Evolutionary conservation across 2,888 invertebrate species (phyloP).

Genomic region (Tineola bisselliella): DNA sequence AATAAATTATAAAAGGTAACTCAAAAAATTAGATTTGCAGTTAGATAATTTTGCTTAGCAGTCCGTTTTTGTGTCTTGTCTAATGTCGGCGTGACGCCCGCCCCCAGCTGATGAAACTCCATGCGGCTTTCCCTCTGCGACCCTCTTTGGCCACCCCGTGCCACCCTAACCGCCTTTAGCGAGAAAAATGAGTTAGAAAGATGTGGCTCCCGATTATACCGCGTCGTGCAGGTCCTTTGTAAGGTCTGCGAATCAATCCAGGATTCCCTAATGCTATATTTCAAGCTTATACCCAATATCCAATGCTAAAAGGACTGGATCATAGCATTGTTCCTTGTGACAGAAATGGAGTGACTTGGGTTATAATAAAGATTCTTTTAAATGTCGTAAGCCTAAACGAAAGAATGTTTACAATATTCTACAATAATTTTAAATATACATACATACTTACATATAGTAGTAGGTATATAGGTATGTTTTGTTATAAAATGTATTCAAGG

Average conservation of each 20-base stretch:
- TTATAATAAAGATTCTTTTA: too few species aligned
- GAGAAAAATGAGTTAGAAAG: conserved; percentile 70
- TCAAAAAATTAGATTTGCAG: conserved; percentile 30
- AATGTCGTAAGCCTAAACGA: too few species aligned
- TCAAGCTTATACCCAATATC: not conserved
- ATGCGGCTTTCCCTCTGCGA: conserved; percentile 21
- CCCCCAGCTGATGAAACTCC: conserved; percentile 46
- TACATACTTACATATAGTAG: too few species aligned
- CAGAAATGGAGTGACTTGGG: too few species aligned
- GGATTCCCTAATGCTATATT: not conserved
- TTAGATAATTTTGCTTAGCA: conserved; percentile 53
- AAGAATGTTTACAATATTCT: too few species aligned
- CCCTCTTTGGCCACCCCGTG: conserved; percentile 14
- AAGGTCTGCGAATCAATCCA: conserved; percentile 28
- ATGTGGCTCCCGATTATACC: conserved; percentile 38
- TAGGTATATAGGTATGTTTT: too few species aligned
- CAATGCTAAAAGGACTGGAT: too few species aligned
- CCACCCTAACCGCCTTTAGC: conserved; percentile 38
- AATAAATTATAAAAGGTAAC: not conserved
- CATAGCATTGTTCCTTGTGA: too few species aligned
- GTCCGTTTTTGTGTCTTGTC: conserved; percentile 66
- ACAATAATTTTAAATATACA: too few species aligned
- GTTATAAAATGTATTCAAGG: too few species aligned
- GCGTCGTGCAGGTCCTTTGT: conserved; percentile 53
- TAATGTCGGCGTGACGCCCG: conserved; percentile 59